Evolutionary conservation across 2,113 vertebrate genomes (phyloP), one percentile per base, ranked within the genome.

Genomic region (Alosa alosa): DNA sequence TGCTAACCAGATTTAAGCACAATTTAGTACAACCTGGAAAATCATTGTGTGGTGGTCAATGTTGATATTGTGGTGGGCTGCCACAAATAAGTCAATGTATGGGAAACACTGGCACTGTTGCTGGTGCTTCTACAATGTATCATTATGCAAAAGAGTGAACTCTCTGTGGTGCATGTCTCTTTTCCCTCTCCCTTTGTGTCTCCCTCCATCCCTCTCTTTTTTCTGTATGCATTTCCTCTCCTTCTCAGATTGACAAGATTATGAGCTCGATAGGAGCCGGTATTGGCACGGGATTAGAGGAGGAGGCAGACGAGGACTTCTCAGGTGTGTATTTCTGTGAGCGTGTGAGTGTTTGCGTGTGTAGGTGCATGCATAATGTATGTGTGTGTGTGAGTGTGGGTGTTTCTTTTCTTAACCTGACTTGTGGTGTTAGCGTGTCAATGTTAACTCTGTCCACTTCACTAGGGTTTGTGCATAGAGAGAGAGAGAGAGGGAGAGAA

Each of bases 191-290:
- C 11, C 64, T 72, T 0, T 36, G 8, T 72, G 2, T 72, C 4
- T 36, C n/a, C 36, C 64, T 72, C n/a, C 13, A 25, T 72, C n/a
- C 10, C 64, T 31, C n/a, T 36, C 31, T 31, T 4, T 13, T 72
- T 11, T 72, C 22, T 64, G 5, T 25, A 1, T 64, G 1, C n/a
- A n/a, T 64, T 1, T 64, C 5, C 49, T 36, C 1, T 72, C 64
- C 31, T 31, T 72, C 64, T 72, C 31, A 99, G 98, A 99, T 99
- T 88, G 98, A 99, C 95, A 99, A 99, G 95, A 99, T 99, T 89
- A 99, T 99, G 97, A 99, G 94, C 93, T 98, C 97, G 45, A 97
- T 99, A 89, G 98, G 97, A 87, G 97, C 95, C 84, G 97, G 98
- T 91, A 99, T 99, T 89, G 94, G 95, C 86, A 97, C 95, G 44